Conservation (phyloP, 1,140 invertebrate genomes). For the Charaxes varanes region DNA sequence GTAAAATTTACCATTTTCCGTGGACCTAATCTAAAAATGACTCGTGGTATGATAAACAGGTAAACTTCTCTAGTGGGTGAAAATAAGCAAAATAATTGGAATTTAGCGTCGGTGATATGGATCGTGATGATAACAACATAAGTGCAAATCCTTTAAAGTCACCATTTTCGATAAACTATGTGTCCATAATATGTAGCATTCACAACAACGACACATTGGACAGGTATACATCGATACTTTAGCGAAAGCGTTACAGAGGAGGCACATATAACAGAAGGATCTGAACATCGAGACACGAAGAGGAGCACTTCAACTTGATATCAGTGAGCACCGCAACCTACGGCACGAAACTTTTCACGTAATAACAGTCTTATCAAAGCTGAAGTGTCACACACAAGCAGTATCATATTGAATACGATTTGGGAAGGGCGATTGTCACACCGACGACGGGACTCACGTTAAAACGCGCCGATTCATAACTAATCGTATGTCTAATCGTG, state of each 20-base stretch:
- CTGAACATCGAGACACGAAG: slow-evolving; percentile 29
- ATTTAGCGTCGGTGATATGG: slow-evolving; percentile 23
- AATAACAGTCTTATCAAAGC: slow-evolving; percentile 16
- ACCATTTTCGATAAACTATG: slow-evolving; percentile 60
- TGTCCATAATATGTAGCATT: slow-evolving; percentile 28
- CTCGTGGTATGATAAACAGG: slow-evolving; percentile 27
- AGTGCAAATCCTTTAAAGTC: slow-evolving; percentile 19
- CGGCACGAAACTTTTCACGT: neutral
- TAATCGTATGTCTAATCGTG: slow-evolving; percentile 5
- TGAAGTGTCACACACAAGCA: slow-evolving; percentile 48
- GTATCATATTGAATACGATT: slow-evolving; percentile 44
- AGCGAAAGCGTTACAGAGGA: slow-evolving; percentile 55
- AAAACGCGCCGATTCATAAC: neutral
- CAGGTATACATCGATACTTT: slow-evolving; percentile 34
- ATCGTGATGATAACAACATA: slow-evolving; percentile 13
- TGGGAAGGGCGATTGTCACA: slow-evolving; percentile 66
- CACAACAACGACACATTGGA: slow-evolving; percentile 43
- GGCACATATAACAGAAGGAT: slow-evolving; percentile 39
- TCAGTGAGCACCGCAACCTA: neutral
- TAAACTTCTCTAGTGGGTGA: slow-evolving; percentile 10
- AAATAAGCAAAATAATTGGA: slow-evolving; percentile 40
- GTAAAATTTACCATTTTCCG: slow-evolving; percentile 34
- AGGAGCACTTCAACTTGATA: slow-evolving; percentile 39
- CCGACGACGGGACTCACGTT: slow-evolving; percentile 37
- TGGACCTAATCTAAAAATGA: slow-evolving; percentile 5